A percentile compares a stretch with the other conserved stretches of the same genome.
Conservation (phyloP, 1,140 invertebrate genomes). For the Drosophila parabipectinata region DNA sequence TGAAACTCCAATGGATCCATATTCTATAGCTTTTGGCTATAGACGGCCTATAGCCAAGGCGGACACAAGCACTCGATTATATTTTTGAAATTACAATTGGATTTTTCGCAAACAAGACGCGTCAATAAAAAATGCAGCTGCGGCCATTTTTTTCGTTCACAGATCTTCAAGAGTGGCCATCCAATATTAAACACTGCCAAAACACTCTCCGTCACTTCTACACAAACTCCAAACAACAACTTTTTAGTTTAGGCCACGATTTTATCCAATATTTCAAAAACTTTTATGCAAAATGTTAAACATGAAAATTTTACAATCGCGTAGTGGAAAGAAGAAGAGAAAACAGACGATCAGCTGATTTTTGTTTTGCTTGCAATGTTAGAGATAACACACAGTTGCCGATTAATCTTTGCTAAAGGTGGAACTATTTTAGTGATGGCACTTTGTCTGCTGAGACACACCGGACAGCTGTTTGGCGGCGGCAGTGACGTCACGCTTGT, state of each 20-base stretch:
- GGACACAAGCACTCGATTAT: not conserved
- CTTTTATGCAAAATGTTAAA: conserved; percentile 34
- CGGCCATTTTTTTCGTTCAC: conserved; percentile 48
- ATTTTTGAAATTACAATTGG: conserved; percentile 6
- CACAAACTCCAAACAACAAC: not conserved
- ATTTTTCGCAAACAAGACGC: conserved; percentile 27
- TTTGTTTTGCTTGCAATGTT: conserved; percentile 47
- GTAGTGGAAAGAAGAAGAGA: conserved; percentile 45
- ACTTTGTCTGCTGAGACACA: not conserved
- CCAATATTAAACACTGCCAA: conserved; percentile 5
- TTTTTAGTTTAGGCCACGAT: not conserved
- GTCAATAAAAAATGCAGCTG: conserved; percentile 44
- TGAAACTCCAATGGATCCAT: conserved; percentile 62
- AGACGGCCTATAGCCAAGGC: not conserved
- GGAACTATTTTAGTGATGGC: conserved; percentile 10
- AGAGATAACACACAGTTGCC: conserved; percentile 3
- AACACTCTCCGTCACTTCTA: not conserved
- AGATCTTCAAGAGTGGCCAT: not conserved
- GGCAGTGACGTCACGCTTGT: conserved; percentile 31
- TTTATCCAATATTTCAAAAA: conserved; percentile 6
- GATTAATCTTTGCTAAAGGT: conserved; percentile 10
- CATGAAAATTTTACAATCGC: conserved; percentile 42
- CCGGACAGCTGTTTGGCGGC: conserved; percentile 29
- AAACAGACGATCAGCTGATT: conserved; percentile 40
- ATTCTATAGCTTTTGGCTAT: not conserved